Percentiles rank a stretch among this genome's conserved stretches.
These are phyloP conservation scores for Sesia bembeciformis DNA, from an alignment of 2,888 invertebrate genomes.

Conservation along the genomic window DNA sequence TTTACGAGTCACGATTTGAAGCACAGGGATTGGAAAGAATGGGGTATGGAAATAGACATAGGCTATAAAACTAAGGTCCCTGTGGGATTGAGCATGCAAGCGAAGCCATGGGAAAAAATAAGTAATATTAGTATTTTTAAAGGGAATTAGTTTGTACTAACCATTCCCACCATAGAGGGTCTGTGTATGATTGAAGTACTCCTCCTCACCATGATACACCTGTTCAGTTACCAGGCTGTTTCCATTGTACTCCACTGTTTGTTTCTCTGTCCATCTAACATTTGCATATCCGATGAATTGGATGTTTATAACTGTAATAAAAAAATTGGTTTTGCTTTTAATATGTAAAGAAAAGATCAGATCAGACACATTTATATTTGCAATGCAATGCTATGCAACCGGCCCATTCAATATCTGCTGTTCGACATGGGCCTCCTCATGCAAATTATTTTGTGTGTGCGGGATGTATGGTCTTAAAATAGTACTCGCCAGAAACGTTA, in stretches of 20 bases:
- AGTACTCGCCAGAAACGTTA: no score
- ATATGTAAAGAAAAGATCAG: no score
- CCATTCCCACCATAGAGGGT: conserved; percentile 34
- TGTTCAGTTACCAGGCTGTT: conserved; percentile 15
- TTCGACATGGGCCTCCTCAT: no score
- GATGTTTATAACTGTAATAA: conserved; percentile 28
- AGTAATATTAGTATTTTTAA: not conserved
- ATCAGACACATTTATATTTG: no score
- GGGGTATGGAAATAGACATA: no score
- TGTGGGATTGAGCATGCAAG: not conserved
- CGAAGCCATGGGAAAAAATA: not conserved
- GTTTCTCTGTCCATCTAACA: conserved; percentile 39
- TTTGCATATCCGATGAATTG: conserved; percentile 34
- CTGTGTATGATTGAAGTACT: conserved; percentile 37
- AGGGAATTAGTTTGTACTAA: conserved; percentile 8
- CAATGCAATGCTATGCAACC: no score
- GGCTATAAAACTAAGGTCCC: no score
- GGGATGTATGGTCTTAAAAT: no score
- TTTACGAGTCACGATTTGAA: no score
- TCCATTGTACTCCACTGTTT: conserved; percentile 26
- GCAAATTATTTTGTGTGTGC: no score
- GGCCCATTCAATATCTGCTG: no score
- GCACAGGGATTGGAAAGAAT: no score
- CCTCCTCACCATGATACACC: conserved; percentile 32
- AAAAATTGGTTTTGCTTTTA: not conserved